Percentiles rank a stretch among this genome's conserved stretches.
phyloP scores from a whole-genome alignment of 30 jellyfish, hydroid and myxozoan genomes.

The Morbakka virulenta region DNA sequence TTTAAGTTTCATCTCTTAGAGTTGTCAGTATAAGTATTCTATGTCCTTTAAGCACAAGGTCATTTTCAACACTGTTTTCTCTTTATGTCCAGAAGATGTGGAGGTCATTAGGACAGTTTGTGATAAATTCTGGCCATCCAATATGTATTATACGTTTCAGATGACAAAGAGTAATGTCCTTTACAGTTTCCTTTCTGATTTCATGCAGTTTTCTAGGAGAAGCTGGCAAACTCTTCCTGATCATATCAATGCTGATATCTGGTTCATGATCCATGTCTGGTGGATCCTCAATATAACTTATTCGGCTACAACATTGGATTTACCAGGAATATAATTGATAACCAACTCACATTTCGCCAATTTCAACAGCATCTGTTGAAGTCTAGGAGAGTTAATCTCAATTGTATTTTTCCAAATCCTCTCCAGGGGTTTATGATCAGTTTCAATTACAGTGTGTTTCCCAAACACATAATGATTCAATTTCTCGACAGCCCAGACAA shows the following conservation, averaged over 20 bases:
- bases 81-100: too few relatives aligned
- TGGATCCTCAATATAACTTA: neutral
- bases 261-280: neutral
- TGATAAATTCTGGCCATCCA: neutral
- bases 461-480: neutral
- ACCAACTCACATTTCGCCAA: neutral
- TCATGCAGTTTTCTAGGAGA: neutral
- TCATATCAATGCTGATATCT: neutral
- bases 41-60: neutral
- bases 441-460: neutral
- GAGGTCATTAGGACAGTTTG: neutral
- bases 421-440: constrained; percentile 30
- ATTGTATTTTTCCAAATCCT: neutral
- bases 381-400: constrained; percentile 2
- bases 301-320: neutral
- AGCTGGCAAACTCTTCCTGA: neutral
- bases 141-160: neutral
- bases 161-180: neutral
- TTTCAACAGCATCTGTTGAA: neutral
- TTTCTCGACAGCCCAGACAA: constrained; percentile 1
- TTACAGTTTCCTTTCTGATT: neutral
- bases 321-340: neutral
- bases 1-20: neutral
- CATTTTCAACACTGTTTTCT: neutral
- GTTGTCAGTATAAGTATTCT: neutral